Evolutionary conservation across 2,888 invertebrate genomes (phyloP), one percentile per base, ranked within the genome.

Genomic region (Lithophane leautieri): DNA sequence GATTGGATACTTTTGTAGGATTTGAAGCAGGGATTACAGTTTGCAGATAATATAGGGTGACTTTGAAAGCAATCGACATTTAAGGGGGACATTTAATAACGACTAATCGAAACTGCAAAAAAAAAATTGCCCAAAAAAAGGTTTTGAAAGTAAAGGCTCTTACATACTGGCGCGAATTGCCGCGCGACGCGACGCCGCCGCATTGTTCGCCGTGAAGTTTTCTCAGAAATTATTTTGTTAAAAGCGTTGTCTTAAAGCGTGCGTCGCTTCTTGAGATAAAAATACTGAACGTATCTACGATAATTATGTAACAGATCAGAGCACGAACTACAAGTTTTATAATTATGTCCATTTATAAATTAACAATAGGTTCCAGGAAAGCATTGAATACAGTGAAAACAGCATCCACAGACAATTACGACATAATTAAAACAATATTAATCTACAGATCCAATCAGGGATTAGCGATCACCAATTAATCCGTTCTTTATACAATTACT

Each of bases 401-500:
- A 81, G 77, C 78, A 77, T 83, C 83, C 63, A 79, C 28, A 22
- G 47, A 40, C 56, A 86, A 84, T 87, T 75, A 82, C 71, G 19
- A 73, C 56, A 62, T 75, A 82, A 87, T 86, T 86, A 82, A 76
- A 77, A 73, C 73, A 68, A 87, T 83, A 86, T 78, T 76, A 82
- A 87, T 73, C 82, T 70, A 44, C 76, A 69, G 77, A 80, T 85
- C 58, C 74, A 81, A 82, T 85, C 76, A 56, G 63, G 65, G 82
- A 87, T 86, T 76, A 79, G 61, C 62, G 66, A 70, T 82, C 70
- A 58, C 34, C 78, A 77, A 86, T 86, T 86, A 87, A 83, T 78
- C 63, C 62, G 66, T 84, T 82, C 84, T 82, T 72, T 58, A 74
- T 70, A 44, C 69, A 85, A 81, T 87, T 77, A 79, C 76, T 66